Percentiles rank a stretch among this genome's conserved stretches.
Conservation (phyloP, 2,888 invertebrate species). For the Amblyteles armatorius region DNA sequence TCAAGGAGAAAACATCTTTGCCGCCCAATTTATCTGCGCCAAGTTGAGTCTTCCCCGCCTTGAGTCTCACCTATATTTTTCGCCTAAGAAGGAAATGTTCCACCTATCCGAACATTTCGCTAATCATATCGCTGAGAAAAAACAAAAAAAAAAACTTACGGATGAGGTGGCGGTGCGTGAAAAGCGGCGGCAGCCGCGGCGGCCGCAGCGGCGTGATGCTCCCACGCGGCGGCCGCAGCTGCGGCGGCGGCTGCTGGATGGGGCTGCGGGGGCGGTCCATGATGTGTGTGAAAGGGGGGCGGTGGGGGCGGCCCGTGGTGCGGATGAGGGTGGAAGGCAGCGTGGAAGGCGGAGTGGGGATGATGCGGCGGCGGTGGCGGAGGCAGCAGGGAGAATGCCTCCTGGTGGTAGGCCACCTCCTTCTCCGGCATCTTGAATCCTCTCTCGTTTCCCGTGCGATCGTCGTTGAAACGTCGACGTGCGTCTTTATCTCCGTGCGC, state of each 20-base stretch:
- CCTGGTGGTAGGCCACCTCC: constrained; percentile 87
- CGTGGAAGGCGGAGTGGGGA: constrained; percentile 83
- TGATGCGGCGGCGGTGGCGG: constrained; percentile 83
- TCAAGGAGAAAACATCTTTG: background rate
- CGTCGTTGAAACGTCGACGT: constrained; percentile 38
- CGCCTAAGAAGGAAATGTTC: background rate
- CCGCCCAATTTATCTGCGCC: background rate
- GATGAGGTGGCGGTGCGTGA: constrained; percentile 84
- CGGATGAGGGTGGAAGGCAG: constrained; percentile 84
- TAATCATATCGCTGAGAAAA: background rate
- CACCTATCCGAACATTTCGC: background rate
- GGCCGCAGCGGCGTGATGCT: constrained; percentile 88
- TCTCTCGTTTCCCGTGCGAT: constrained; percentile 50
- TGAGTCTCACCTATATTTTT: background rate
- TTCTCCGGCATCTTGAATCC: constrained; percentile 86
- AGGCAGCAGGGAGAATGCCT: constrained; percentile 84
- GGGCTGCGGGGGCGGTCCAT: constrained; percentile 79
- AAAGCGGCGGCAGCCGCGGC: constrained; percentile 87
- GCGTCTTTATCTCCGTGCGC: constrained; percentile 23
- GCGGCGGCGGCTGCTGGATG: constrained; percentile 78
- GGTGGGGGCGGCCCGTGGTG: constrained; percentile 85
- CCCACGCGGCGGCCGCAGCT: constrained; percentile 86
- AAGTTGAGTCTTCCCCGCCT: background rate
- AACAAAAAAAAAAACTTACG: constrained; percentile 76
- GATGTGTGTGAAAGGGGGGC: constrained; percentile 85